These are phyloP conservation scores for Orthonevra nobilis DNA, from an alignment of 2,888 invertebrate species.

Conservation along the genomic window DNA sequence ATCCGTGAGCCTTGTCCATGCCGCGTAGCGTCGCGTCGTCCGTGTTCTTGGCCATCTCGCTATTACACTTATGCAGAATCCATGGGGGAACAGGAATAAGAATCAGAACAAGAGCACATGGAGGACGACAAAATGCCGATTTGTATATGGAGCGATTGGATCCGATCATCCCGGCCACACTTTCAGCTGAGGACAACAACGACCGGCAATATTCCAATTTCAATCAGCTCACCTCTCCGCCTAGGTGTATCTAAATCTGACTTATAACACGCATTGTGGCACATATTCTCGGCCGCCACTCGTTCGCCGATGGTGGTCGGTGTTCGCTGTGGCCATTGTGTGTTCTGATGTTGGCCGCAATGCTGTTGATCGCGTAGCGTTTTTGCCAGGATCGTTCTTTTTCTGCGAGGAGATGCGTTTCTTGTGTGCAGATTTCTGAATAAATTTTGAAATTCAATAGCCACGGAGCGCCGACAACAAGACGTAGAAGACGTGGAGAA, in stretches of 20 bases:
- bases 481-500: constrained; percentile 5
- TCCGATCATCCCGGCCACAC: constrained; percentile 68
- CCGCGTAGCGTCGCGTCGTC: constrained; percentile 18
- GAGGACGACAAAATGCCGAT: constrained; percentile 67
- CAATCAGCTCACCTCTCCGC: constrained; percentile 68
- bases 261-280: constrained; percentile 71
- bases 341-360: constrained; percentile 63
- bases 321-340: constrained; percentile 48
- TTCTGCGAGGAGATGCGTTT: neutral
- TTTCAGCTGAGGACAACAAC: constrained; percentile 40
- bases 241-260: constrained; percentile 71
- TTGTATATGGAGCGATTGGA: constrained; percentile 69
- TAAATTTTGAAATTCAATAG: constrained; percentile 71
- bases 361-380: constrained; percentile 46
- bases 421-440: constrained; percentile 53
- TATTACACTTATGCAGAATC: constrained; percentile 60
- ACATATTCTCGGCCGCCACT: constrained; percentile 59
- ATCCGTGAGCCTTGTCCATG: constrained; percentile 36
- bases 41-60: constrained; percentile 14
- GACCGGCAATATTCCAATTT: constrained; percentile 68
- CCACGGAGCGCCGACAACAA: constrained; percentile 64
- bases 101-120: constrained; percentile 19
- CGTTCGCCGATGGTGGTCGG: constrained; percentile 56
- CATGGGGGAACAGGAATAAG: constrained; percentile 17
- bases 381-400: constrained; percentile 40